phyloP scores from a whole-genome alignment of 2,113 vertebrate genomes.

The Calonectris borealis region DNA sequence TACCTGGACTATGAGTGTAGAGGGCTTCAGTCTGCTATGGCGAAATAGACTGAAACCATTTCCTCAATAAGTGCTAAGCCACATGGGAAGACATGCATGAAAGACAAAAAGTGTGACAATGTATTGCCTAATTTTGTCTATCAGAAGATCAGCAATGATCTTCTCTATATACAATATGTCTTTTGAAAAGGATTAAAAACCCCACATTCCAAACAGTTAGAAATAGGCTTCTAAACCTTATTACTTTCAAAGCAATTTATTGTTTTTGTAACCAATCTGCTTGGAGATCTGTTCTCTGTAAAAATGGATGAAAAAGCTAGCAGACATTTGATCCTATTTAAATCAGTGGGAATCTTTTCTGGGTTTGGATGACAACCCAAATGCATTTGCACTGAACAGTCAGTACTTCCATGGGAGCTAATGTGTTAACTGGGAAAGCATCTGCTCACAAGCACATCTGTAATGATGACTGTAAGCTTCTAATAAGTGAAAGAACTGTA shows the following conservation, averaged over 20 bases:
- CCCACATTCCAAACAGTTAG: not conserved
- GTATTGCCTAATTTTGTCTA: not conserved
- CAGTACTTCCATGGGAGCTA: not conserved
- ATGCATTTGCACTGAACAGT: not conserved
- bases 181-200: not conserved
- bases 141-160: not conserved
- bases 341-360: not conserved
- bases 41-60: not conserved
- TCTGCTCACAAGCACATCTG: constrained; percentile 7
- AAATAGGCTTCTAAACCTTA: not conserved
- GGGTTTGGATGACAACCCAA: not conserved
- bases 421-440: constrained; percentile 32
- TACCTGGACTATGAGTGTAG: not conserved
- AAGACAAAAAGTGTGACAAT: not conserved
- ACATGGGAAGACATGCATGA: not conserved
- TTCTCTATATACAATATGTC: not conserved
- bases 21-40: not conserved
- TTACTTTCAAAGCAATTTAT: not conserved
- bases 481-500: constrained; percentile 26
- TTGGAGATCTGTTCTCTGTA: not conserved
- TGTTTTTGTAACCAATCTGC: not conserved
- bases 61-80: not conserved
- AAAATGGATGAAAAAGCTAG: not conserved
- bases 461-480: constrained; percentile 20
- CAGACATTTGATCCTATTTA: not conserved